These are phyloP conservation scores for Rissa tridactyla DNA, from an alignment of 2,113 vertebrate genomes.

Conservation along the genomic window DNA sequence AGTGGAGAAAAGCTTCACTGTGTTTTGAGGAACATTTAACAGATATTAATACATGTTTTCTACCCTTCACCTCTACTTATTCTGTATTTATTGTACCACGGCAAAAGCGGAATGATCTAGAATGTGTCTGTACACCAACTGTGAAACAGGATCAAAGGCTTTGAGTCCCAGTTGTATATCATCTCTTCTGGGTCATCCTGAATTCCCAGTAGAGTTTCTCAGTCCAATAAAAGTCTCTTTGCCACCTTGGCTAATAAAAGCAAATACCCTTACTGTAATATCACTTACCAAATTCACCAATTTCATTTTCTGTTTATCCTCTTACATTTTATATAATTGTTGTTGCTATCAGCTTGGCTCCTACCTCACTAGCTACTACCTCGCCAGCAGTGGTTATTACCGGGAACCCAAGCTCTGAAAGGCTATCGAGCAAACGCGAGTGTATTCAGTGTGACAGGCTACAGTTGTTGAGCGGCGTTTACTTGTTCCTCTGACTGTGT, in stretches of 20 bases:
- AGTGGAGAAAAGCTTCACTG: not conserved
- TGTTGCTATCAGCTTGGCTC: not conserved
- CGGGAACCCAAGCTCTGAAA: not conserved
- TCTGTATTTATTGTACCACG: not conserved
- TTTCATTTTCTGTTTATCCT: not conserved
- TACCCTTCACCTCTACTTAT: not conserved
- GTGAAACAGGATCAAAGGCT: not conserved
- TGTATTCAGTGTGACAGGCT: not conserved
- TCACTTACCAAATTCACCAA: not conserved
- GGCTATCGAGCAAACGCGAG: accelerated
- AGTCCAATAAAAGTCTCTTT: not conserved
- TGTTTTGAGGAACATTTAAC: not conserved
- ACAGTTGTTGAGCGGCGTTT: not conserved
- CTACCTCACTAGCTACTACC: not conserved
- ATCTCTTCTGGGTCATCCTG: not conserved
- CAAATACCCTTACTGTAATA: not conserved
- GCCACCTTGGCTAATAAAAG: not conserved
- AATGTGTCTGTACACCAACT: accelerated
- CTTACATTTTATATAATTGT: accelerated
- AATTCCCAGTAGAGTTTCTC: not conserved
- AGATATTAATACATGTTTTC: not conserved
- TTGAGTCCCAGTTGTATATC: not conserved
- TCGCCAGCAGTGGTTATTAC: not conserved
- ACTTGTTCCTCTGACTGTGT: not conserved
- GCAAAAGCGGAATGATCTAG: not conserved